Conservation (phyloP, 2,797 vertebrate species). For the Anomalospiza imberbis region DNA sequence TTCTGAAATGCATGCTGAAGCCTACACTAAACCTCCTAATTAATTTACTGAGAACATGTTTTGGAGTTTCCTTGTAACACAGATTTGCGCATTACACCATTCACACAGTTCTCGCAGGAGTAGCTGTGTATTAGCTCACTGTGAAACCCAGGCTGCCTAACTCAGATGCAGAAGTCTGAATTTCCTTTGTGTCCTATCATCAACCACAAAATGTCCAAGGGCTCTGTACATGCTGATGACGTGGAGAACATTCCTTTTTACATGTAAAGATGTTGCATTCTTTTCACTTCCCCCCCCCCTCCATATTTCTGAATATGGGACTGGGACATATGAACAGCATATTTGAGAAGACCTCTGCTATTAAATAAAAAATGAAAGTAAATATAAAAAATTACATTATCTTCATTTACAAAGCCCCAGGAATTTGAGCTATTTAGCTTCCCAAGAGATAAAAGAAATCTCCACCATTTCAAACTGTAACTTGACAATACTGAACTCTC, state of each 20-base stretch:
- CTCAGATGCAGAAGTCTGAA: background rate
- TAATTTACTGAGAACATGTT: background rate
- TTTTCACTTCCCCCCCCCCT: background rate
- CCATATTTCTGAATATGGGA: background rate
- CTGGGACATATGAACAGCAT: background rate
- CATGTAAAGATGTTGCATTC: background rate
- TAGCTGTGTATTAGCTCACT: background rate
- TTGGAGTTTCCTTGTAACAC: background rate
- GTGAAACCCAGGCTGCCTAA: rapidly evolving
- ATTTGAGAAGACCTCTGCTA: background rate
- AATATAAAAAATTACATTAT: background rate
- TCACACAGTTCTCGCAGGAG: background rate
- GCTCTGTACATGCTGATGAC: background rate
- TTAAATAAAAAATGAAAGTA: background rate
- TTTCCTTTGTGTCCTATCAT: background rate
- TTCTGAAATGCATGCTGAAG: background rate
- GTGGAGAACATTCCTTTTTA: background rate
- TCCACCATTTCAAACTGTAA: background rate
- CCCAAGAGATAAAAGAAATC: background rate
- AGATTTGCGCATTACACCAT: background rate
- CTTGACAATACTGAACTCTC: background rate
- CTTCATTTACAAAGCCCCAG: background rate
- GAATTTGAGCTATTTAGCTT: background rate
- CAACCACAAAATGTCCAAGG: background rate
- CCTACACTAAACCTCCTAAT: background rate